Base-by-base conservation (phyloP, 2,888 invertebrate species). In the Taenaris catops region DNA sequence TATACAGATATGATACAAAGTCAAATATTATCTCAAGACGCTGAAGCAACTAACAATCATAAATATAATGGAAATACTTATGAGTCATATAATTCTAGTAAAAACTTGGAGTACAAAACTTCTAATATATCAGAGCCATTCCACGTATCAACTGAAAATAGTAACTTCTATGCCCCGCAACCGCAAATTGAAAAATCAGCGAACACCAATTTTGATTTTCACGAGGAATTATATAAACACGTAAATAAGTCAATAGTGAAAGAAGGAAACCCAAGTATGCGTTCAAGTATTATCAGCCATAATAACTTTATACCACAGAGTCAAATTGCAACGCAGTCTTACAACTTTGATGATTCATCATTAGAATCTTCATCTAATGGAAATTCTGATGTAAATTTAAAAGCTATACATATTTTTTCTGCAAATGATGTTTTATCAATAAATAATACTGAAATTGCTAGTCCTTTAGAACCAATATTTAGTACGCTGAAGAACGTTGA, bases 1-100 rank as follows among this genome's bases (percentile, higher is more conserved):
- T 86, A 86, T 28, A 69, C 69, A 9, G 68, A 66, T 44, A 74
- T 83, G 67, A 63, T 84, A 28, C 62, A 67, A 34, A 59, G 69
- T 26, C 65, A 79, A 45, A 35, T 80, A 34, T 33, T 47, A 27
- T 55, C 62, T 34, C 48, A 67, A 1, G 63, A 54, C 23, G 38
- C 39, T 12, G 53, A 49, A 17, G 46, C 57, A 20, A 49, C 38
- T 36, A 39, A 38, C 20, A 44, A 46, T 7, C 34, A 51, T 8
- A 17, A 48, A n/a, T 39, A 36, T 38, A 11, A 28, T 23, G 27
- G 35, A 8, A 14, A 31, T 21, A 8, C 2, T 2, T 12, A 32
- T 18, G 7, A 24, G 1, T 12, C 34, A 25, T 28, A 29, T 5
- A n/a, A 25, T 10, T 9, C 8, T 12, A 18, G 4, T 14, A 10